Percentiles rank a stretch among this genome's conserved stretches.
Evolutionary conservation across 2,113 vertebrate species (phyloP).

Genomic region (Alectura lathami): DNA sequence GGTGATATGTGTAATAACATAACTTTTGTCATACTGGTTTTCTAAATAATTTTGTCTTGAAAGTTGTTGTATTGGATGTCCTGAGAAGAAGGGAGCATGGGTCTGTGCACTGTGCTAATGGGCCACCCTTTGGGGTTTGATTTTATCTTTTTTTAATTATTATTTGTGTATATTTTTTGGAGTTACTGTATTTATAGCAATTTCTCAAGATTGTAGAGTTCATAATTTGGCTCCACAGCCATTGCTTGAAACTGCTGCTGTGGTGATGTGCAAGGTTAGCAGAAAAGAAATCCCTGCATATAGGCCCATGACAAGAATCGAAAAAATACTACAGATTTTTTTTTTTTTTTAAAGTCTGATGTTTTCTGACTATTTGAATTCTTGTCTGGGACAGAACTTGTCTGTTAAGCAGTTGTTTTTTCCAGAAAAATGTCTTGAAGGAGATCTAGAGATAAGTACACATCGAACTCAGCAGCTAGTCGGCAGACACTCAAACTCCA

Average conservation of each 20-base stretch:
- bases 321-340: neutral
- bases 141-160: no score
- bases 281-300: neutral
- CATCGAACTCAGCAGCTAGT: neutral
- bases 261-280: neutral
- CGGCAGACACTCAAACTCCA: neutral
- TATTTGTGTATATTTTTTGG: neutral
- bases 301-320: neutral
- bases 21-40: neutral
- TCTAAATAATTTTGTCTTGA: neutral
- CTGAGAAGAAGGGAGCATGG: neutral
- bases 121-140: neutral
- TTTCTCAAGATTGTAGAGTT: neutral
- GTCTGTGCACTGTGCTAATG: neutral
- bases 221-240: neutral
- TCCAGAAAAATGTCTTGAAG: neutral
- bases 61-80: neutral
- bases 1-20: neutral
- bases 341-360: neutral
- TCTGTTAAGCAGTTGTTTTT: neutral
- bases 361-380: neutral
- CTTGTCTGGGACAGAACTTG: no score
- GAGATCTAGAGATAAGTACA: neutral
- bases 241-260: neutral
- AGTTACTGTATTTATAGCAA: neutral